Percentiles rank a stretch among this genome's conserved stretches.
Evolutionary conservation across 2,113 vertebrate genomes (phyloP).

Genomic region (Mirounga angustirostris): DNA sequence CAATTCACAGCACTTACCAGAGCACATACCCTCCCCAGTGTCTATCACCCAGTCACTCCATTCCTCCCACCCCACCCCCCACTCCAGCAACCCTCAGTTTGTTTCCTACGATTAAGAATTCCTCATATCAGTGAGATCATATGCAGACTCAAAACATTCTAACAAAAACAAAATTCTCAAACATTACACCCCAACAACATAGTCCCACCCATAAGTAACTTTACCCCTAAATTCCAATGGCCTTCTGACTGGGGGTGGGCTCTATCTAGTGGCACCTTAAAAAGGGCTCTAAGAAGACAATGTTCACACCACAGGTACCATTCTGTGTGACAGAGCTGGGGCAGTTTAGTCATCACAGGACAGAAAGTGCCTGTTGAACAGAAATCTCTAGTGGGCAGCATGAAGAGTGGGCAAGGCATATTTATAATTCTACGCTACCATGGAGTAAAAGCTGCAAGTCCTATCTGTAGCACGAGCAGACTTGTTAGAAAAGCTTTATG

Average conservation of each 20-base stretch:
- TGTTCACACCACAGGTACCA: rapidly evolving
- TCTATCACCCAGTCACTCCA: too few species aligned
- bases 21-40: too few species aligned
- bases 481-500: not conserved
- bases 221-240: not conserved
- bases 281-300: not conserved
- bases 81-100: too few species aligned
- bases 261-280: not conserved
- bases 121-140: too few species aligned
- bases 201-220: not conserved
- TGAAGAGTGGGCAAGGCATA: not conserved
- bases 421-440: not conserved
- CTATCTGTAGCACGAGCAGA: not conserved
- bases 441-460: not conserved
- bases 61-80: too few species aligned
- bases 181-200: not conserved
- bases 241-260: not conserved
- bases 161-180: not conserved
- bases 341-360: not conserved
- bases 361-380: not conserved
- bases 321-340: rapidly evolving
- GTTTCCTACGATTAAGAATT: too few species aligned
- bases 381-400: not conserved
- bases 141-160: not conserved
- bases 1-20: too few species aligned